A percentile compares a stretch with the other conserved stretches of the same genome.
Evolutionary conservation across 1,140 invertebrate species (phyloP).

Genomic region (Aphelinus certus): DNA sequence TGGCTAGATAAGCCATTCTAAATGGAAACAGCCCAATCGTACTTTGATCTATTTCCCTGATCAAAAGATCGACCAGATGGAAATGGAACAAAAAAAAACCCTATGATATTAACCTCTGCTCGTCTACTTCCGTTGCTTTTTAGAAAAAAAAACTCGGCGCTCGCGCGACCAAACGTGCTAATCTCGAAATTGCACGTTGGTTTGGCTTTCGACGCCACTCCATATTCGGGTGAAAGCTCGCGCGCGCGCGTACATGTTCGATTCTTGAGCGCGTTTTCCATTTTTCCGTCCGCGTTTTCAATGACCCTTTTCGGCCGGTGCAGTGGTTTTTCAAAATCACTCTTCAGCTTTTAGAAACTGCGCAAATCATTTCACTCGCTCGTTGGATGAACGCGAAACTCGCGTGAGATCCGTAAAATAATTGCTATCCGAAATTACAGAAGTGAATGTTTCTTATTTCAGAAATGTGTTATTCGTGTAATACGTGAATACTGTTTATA

Average conservation of each 20-base stretch:
- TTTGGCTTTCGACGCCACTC: slow-evolving; percentile 1
- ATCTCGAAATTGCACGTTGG: slow-evolving; percentile 36
- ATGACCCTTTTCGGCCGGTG: slow-evolving; percentile 18
- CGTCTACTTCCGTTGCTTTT: background rate
- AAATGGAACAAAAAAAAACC: slow-evolving; percentile 20
- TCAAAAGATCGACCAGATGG: slow-evolving; percentile 10
- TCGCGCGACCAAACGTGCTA: slow-evolving; percentile 4
- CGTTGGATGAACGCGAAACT: background rate
- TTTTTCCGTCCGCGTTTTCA: background rate
- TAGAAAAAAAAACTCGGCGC: background rate
- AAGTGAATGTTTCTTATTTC: too few relatives aligned
- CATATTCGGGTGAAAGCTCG: slow-evolving; percentile 23
- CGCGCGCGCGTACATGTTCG: background rate
- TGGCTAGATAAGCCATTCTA: background rate
- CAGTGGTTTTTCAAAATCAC: too few relatives aligned
- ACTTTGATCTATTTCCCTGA: slow-evolving; percentile 27
- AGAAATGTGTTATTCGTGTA: too few relatives aligned
- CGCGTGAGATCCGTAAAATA: too few relatives aligned
- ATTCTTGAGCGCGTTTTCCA: background rate
- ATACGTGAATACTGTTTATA: too few relatives aligned
- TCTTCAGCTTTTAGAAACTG: background rate
- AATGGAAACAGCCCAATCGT: slow-evolving; percentile 25
- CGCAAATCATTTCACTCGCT: background rate
- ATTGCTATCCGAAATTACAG: too few relatives aligned
- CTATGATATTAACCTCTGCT: slow-evolving; percentile 10